phyloP scores from a whole-genome alignment of 2,797 vertebrate genomes.

The Enteromius anoplus region DNA sequence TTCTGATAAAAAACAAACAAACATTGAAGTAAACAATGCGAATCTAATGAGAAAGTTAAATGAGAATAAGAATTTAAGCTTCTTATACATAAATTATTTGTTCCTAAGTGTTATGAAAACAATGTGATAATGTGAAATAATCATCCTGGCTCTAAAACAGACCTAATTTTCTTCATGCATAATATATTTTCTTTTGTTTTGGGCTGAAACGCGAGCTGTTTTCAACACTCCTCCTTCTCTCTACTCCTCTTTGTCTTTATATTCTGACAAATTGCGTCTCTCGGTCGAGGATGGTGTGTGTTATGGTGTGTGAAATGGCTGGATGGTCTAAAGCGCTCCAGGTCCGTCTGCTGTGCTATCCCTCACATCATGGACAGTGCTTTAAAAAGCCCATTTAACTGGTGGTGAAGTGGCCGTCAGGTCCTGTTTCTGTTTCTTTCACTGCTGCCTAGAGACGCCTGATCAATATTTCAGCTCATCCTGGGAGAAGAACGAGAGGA shows the following conservation, averaged over 20 bases:
- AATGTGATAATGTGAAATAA: background rate
- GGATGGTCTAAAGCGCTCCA: slow-evolving; percentile 18
- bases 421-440: background rate
- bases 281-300: background rate
- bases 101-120: background rate
- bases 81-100: background rate
- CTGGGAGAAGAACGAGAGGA: background rate
- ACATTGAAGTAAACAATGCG: background rate
- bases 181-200: background rate
- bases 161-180: background rate
- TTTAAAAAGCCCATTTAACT: slow-evolving; percentile 21
- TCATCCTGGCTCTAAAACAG: background rate
- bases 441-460: background rate
- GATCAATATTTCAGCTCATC: background rate
- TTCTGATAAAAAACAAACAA: background rate
- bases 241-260: slow-evolving; percentile 10
- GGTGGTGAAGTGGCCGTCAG: background rate
- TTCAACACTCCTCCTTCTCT: background rate
- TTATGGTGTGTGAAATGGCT: slow-evolving; percentile 49
- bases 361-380: slow-evolving; percentile 16
- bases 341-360: slow-evolving; percentile 5
- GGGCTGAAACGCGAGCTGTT: background rate
- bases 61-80: background rate
- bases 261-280: slow-evolving; percentile 16
- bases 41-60: background rate